A percentile compares a stretch with the other conserved stretches of the same genome.
Conservation (phyloP, 2,113 vertebrate genomes). For the Sisor rabdophorus region DNA sequence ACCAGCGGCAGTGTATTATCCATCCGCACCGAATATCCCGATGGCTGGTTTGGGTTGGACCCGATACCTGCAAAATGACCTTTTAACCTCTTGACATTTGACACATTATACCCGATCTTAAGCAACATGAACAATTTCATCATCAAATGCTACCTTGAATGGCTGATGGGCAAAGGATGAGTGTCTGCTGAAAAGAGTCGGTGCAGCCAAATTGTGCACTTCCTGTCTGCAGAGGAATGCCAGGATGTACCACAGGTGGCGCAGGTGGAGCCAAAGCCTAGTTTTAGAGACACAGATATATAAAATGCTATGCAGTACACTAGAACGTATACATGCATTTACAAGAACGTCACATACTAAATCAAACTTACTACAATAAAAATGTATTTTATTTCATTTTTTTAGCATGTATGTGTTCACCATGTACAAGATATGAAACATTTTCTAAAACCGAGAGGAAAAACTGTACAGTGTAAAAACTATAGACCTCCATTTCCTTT, state of each 20-base stretch:
- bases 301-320: neutral
- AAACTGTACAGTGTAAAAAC: too few relatives aligned
- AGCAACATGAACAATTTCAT: neutral
- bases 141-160: slow-evolving; percentile 76
- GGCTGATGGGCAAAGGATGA: slow-evolving; percentile 89
- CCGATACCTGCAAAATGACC: slow-evolving; percentile 69
- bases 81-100: neutral
- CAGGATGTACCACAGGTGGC: slow-evolving; percentile 86
- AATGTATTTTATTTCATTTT: too few relatives aligned
- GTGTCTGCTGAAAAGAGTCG: slow-evolving; percentile 89
- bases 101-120: neutral
- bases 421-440: neutral
- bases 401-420: neutral
- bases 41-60: slow-evolving; percentile 81
- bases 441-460: neutral
- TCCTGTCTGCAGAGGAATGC: slow-evolving; percentile 85
- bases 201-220: slow-evolving; percentile 88
- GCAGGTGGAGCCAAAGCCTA: slow-evolving; percentile 82
- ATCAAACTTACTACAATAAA: too few relatives aligned
- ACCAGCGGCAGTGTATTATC: slow-evolving; percentile 86
- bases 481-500: too few relatives aligned
- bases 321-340: neutral
- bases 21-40: slow-evolving; percentile 80
- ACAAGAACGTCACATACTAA: too few relatives aligned
- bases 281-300: neutral